Evolutionary conservation across 2,888 invertebrate species (phyloP), one percentile per base, ranked within the genome.

Genomic region (Leucophenga maculata): DNA sequence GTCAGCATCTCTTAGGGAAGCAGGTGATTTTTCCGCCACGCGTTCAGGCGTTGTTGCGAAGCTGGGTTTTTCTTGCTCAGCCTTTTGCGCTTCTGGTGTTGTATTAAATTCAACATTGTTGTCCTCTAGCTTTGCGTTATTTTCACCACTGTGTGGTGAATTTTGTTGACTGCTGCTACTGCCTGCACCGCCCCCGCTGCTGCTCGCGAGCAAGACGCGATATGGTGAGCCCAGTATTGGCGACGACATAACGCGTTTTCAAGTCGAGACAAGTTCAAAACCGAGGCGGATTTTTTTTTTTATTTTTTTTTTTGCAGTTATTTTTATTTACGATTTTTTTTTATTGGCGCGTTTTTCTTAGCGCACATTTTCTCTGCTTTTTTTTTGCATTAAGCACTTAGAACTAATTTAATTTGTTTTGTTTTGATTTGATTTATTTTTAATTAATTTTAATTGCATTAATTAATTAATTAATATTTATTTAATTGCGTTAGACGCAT

Each of bases 201-300:
- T 76, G 20, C 78, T 78, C 39, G 81, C 83, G 66, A 85, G 78
- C 67, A 77, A 50, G 13, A 73, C 70, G n/a, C 71, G 72, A 55
- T 72, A 75, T 11, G 74, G 70, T 1, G 76, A 72, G 8, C 71
- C 69, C 31, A 69, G 46, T 67, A 77, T 71, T 44, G 80, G 76
- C 65, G 84, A 76, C 68, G 26, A 31, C n/a, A 18, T 57, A 14
- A 6, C 39, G 46, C 62, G 31, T 1, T 18, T 6, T 39, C 39
- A 32, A 32, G 8, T 39, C 8, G 26, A 3, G 11, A 39, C 14
- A 55, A 55, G 11, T 22, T 16, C n/a, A 18, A 55, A 55, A 22
- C 20, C 14, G 22, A 22, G 54, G 54, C 13, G 22, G 22, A 22
- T 22, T 20, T 8, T 9, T 52, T 52, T 39, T 11, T 39, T 39